Evolutionary conservation across 2,113 vertebrate species (phyloP), one percentile per base, ranked within the genome.

Genomic region (Lagopus leucura): DNA sequence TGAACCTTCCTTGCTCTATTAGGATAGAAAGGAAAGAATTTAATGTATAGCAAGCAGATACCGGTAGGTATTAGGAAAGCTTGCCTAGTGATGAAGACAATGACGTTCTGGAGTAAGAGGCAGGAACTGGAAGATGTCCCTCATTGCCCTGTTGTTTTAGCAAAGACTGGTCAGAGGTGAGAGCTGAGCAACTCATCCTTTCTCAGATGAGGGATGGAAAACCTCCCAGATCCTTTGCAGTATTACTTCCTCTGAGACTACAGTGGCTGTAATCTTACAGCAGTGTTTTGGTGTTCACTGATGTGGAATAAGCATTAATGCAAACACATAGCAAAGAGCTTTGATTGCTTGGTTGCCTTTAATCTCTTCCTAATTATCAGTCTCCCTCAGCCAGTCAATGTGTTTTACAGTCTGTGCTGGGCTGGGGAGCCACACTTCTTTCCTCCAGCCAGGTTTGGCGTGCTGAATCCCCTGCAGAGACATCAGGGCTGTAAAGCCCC

Each of bases 351-450:
- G 71, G 79, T 64, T 87, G 60, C 24, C 47, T 76, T 82, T 87
- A 80, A 73, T 81, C 75, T 77, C 74, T 83, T 72, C 20, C 57
- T 93, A 91, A 94, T 93, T 71, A 93, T 36, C 82, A 64, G 24
- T n/a, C 58, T 88, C 40, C 50, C 55, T 72, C 82, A 90, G 64
- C 57, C 27, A 82, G 43, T 16, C 48, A 76, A 91, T 28, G 67
- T 58, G n/a, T 61, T 87, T 76, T 81, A 76, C 55, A 66, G 42
- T 71, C 61, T 73, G 8, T 75, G 65, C 54, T 63, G 66, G 74
- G 48, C 45, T 75, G 66, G 57, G 42, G 34, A 88, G 32, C 66
- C 58, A n/a, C 2, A 0, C 63, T 60, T n/a, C 64, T 72, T 24
- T 42, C 50, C 48, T n/a, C 57, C 11, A 81, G 40, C 21, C 36